These are phyloP conservation scores for Falcaria lacertinaria DNA, from an alignment of 2,888 invertebrate species.

Conservation along the genomic window DNA sequence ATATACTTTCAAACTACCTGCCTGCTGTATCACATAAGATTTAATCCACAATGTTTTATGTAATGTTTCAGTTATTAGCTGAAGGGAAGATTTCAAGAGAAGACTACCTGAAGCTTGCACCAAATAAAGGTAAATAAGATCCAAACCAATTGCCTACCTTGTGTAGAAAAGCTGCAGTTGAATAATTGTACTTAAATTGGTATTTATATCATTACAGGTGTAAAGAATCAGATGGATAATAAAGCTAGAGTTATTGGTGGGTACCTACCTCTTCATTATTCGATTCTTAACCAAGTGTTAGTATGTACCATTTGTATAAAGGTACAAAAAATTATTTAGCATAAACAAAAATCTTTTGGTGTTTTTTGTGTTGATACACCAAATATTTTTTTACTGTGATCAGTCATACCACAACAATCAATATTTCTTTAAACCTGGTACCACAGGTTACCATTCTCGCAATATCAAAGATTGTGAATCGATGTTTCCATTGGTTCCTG, in stretches of 20 bases:
- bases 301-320: too few relatives aligned
- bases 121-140: conserved; percentile 55
- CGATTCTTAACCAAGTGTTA: conserved; percentile 9
- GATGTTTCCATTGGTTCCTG: too few relatives aligned
- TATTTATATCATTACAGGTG: conserved; percentile 49
- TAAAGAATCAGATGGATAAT: conserved; percentile 36
- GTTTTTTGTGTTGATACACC: too few relatives aligned
- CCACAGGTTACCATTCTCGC: too few relatives aligned
- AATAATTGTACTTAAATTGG: conserved; percentile 3
- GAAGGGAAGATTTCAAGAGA: conserved; percentile 69
- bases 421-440: too few relatives aligned
- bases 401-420: too few relatives aligned
- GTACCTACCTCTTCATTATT: conserved; percentile 34
- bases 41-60: conserved; percentile 10
- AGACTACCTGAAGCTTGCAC: conserved; percentile 68
- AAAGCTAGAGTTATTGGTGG: conserved; percentile 51
- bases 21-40: conserved; percentile 3
- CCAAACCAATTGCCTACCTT: conserved; percentile 3
- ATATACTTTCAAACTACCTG: conserved; percentile 17
- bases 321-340: too few relatives aligned
- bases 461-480: too few relatives aligned
- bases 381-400: too few relatives aligned
- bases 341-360: too few relatives aligned
- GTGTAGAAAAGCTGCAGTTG: conserved; percentile 7
- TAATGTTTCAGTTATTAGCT: conserved; percentile 68